Conservation (phyloP, 2,888 invertebrate species). For the Thera obeliscata region DNA sequence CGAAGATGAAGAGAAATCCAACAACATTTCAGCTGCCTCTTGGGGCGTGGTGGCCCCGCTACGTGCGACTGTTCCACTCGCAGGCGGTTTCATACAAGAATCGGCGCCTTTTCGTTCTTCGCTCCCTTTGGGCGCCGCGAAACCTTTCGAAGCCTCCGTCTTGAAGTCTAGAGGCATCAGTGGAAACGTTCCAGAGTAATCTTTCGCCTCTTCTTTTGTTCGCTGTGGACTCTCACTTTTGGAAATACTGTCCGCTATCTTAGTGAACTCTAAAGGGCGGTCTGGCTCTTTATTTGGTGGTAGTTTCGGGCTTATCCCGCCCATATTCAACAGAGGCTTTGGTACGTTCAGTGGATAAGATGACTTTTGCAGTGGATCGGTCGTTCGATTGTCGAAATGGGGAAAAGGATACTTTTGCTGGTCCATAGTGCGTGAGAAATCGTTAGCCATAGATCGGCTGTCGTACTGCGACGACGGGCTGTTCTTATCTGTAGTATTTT, state of each 20-base stretch:
- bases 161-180: conserved; percentile 76
- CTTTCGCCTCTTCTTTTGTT: conserved; percentile 73
- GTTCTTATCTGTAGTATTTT: conserved; percentile 77
- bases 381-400: conserved; percentile 72
- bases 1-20: conserved; percentile 87
- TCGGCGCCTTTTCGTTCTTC: conserved; percentile 80
- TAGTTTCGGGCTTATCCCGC: conserved; percentile 75
- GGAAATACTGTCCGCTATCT: conserved; percentile 70
- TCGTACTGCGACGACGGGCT: conserved; percentile 74
- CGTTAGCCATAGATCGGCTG: conserved; percentile 74
- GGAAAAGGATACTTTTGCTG: conserved; percentile 76
- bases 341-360: conserved; percentile 77
- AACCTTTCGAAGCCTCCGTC: conserved; percentile 77
- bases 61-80: conserved; percentile 71
- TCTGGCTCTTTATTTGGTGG: conserved; percentile 63
- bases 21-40: conserved; percentile 86
- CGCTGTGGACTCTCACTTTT: conserved; percentile 70
- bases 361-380: conserved; percentile 72
- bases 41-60: conserved; percentile 81
- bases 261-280: conserved; percentile 69
- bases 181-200: conserved; percentile 67
- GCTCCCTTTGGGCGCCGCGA: conserved; percentile 74
- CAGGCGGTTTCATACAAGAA: conserved; percentile 77
- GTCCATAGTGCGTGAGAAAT: conserved; percentile 73
- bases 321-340: conserved; percentile 76